A percentile compares a stretch with the other conserved stretches of the same genome.
Evolutionary conservation across 2,888 invertebrate genomes (phyloP).

Genomic region (Autographa gamma): DNA sequence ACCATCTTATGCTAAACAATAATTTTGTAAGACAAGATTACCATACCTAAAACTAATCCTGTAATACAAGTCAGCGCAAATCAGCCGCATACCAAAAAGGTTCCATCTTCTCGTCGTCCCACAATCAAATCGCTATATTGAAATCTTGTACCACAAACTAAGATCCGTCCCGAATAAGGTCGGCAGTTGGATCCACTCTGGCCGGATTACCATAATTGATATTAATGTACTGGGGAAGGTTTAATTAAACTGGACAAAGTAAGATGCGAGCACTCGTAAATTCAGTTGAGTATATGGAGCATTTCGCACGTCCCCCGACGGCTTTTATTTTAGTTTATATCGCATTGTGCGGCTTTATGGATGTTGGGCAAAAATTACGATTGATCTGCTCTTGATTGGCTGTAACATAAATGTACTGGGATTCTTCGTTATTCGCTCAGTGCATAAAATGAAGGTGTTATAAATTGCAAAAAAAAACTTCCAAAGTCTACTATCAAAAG

Average conservation of each 20-base stretch:
- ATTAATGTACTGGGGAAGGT: slow-evolving; percentile 81
- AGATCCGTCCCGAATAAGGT: slow-evolving; percentile 65
- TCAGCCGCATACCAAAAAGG: slow-evolving; percentile 3
- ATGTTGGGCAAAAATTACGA: slow-evolving; percentile 35
- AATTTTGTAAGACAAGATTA: background rate
- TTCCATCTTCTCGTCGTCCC: background rate
- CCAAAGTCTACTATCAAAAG: too few species aligned
- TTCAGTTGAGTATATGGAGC: slow-evolving; percentile 57
- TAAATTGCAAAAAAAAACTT: too few species aligned
- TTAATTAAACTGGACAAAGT: slow-evolving; percentile 82
- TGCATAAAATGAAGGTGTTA: too few species aligned
- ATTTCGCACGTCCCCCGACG: slow-evolving; percentile 55
- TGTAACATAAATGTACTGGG: background rate
- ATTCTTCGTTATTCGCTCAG: background rate
- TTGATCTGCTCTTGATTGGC: slow-evolving; percentile 45
- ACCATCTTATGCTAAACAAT: background rate
- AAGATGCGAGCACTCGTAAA: slow-evolving; percentile 72
- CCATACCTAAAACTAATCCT: background rate
- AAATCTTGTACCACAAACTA: slow-evolving; percentile 58
- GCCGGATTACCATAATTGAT: slow-evolving; percentile 83
- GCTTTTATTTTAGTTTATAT: slow-evolving; percentile 60
- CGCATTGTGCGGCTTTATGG: slow-evolving; percentile 37
- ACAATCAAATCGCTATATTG: slow-evolving; percentile 52
- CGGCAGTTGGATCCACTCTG: slow-evolving; percentile 74
- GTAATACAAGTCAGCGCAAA: background rate